phyloP scores from a whole-genome alignment of 1,140 invertebrate species.

The Apis cerana region DNA sequence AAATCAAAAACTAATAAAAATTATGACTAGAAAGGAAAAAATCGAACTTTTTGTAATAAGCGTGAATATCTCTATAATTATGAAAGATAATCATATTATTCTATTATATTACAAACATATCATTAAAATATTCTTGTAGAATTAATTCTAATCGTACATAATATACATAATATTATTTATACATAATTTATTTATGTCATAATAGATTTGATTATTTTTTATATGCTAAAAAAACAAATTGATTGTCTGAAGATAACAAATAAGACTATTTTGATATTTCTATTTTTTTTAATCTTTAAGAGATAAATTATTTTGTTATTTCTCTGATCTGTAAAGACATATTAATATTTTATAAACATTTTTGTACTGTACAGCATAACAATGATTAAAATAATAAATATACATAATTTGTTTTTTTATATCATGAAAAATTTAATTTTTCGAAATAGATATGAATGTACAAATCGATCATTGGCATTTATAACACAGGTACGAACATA shows the following conservation, averaged over 20 bases:
- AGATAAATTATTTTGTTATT: background rate
- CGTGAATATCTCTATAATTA: background rate
- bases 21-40: constrained; percentile 16
- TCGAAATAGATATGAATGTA: constrained; percentile 5
- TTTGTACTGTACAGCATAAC: background rate
- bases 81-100: background rate
- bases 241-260: constrained; percentile 9
- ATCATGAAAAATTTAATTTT: background rate
- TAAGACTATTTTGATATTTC: background rate
- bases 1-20: background rate
- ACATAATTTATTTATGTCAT: background rate
- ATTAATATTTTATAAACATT: background rate
- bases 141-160: constrained; percentile 9
- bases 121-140: background rate
- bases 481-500: constrained; percentile 1
- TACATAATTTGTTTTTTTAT: background rate
- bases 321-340: too few relatives aligned
- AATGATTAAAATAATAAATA: background rate
- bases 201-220: background rate
- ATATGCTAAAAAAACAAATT: background rate
- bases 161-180: background rate
- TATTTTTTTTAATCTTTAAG: too few relatives aligned
- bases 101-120: background rate
- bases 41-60: background rate
- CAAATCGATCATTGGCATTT: background rate